phyloP scores from a whole-genome alignment of 2,797 vertebrate genomes.

The Urocyon cinereoargenteus region DNA sequence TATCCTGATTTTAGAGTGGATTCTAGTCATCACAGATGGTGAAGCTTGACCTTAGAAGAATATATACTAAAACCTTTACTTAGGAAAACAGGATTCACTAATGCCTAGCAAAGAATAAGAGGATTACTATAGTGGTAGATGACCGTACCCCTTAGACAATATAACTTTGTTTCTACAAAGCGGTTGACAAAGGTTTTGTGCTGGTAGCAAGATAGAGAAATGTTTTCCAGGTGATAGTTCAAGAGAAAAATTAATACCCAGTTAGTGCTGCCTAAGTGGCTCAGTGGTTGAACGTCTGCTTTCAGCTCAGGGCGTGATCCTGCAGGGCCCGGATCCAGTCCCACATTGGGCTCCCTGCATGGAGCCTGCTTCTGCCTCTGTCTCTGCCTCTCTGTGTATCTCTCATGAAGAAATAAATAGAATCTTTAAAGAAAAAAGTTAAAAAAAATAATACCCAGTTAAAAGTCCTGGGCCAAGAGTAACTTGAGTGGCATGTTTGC shows the following conservation, averaged over 20 bases:
- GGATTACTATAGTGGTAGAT: not conserved
- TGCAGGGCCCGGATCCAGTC: too few species aligned
- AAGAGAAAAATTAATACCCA: not conserved
- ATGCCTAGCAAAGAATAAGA: not conserved
- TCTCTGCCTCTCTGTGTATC: too few species aligned
- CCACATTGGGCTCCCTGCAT: too few species aligned
- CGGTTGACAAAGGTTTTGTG: not conserved
- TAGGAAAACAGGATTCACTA: not conserved
- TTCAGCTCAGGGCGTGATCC: too few species aligned
- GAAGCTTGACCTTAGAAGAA: not conserved
- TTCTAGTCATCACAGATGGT: not conserved
- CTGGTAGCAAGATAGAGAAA: not conserved
- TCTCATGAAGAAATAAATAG: too few species aligned
- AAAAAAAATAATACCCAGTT: not conserved
- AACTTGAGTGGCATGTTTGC: not conserved
- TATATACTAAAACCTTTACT: slow-evolving; percentile 17
- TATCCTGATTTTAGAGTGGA: not conserved
- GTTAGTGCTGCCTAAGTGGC: too few species aligned
- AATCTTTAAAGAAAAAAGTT: too few species aligned
- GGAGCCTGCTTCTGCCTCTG: too few species aligned
- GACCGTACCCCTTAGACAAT: not conserved
- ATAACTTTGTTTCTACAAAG: not conserved
- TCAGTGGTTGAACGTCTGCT: too few species aligned
- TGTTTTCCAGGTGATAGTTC: not conserved
- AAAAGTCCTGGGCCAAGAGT: not conserved